Percentiles rank a stretch among this genome's conserved stretches.
phyloP scores from a whole-genome alignment of 2,113 vertebrate species.

The Mus pahari region DNA sequence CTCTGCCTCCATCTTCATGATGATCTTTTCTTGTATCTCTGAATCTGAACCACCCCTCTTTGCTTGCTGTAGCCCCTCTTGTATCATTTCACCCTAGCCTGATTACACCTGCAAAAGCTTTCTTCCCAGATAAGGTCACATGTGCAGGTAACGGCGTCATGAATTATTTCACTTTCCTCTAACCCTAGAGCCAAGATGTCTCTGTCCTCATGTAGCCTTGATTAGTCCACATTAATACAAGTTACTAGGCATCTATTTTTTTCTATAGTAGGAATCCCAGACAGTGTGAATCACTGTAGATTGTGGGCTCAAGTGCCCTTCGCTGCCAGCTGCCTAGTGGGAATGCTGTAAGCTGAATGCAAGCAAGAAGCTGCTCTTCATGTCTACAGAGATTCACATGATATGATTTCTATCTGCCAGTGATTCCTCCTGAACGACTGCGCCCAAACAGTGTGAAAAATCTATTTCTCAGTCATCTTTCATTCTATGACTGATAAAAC shows the following conservation, averaged over 20 bases:
- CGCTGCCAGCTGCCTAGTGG: background rate
- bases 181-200: background rate
- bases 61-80: background rate
- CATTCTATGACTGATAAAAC: background rate
- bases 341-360: background rate
- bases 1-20: background rate
- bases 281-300: background rate
- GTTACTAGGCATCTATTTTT: background rate
- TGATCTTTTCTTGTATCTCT: background rate
- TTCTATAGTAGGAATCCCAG: background rate
- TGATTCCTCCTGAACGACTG: background rate
- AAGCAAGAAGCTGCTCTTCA: background rate
- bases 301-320: background rate
- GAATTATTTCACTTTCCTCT: slow-evolving; percentile 26
- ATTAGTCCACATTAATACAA: background rate
- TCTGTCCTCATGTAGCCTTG: background rate
- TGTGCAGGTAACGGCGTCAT: background rate
- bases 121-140: slow-evolving; percentile 30
- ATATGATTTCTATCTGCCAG: background rate
- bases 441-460: background rate
- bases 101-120: background rate
- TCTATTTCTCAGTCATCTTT: background rate
- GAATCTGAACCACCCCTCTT: background rate
- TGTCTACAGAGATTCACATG: background rate
- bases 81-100: background rate